A percentile compares a stretch with the other conserved stretches of the same genome.
Evolutionary conservation across 2,113 vertebrate genomes (phyloP).

Genomic region (Pelmatolapia mariae): DNA sequence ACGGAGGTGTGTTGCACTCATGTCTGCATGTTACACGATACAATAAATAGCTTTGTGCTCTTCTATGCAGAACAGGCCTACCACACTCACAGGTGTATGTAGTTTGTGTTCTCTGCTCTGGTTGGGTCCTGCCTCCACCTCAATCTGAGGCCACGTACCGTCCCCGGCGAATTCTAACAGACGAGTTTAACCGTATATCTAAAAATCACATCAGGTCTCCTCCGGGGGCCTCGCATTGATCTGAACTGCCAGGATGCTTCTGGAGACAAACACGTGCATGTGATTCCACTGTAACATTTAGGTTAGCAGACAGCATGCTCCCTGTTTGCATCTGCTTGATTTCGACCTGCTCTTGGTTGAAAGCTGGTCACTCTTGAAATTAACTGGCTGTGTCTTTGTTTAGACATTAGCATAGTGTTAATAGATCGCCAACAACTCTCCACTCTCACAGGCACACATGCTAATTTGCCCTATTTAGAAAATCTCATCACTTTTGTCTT

Average conservation of each 20-base stretch:
- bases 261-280: neutral
- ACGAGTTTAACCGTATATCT: neutral
- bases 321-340: neutral
- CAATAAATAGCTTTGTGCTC: neutral
- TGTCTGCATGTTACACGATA: neutral
- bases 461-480: neutral
- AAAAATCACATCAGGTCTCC: neutral
- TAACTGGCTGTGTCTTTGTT: neutral
- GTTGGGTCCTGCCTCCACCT: neutral
- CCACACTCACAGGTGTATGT: neutral
- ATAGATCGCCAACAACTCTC: neutral
- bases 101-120: neutral
- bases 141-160: rapidly evolving
- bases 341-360: neutral
- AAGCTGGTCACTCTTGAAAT: neutral
- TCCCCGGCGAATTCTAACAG: neutral
- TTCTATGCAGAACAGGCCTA: neutral
- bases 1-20: neutral
- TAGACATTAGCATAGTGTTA: neutral
- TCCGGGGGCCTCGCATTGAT: neutral
- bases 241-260: neutral
- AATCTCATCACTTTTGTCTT: neutral
- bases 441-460: neutral
- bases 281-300: neutral
- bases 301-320: neutral